Evolutionary conservation across 2,113 vertebrate genomes (phyloP), one percentile per base, ranked within the genome.

Genomic region (Circaetus cinerascens): DNA sequence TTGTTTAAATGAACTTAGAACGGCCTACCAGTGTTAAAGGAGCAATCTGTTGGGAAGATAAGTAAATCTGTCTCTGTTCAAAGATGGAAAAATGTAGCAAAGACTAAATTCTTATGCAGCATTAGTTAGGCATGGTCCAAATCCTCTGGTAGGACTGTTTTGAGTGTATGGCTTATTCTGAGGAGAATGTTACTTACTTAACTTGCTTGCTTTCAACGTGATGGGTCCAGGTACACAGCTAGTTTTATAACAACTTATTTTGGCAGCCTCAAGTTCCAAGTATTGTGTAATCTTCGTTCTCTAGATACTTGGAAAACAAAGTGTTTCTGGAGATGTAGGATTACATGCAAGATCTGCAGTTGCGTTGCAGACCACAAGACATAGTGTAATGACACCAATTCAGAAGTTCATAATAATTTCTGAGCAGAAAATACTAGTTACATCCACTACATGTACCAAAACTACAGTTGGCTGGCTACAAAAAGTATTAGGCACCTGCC

Each of bases 231-330:
- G 81, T 95, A 93, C 1, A 4, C 62, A 76, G 66, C 40, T 93
- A 62, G 69, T 94, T 94, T 96, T 93, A 60, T 82, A 96, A 85
- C 53, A 93, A 60, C 66, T 94, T 85, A 82, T 53, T 95, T 85
- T 87, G 94, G 88, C 92, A 96, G 32, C 34, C 60, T 91, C 36
- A 68, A 14, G 32, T 92, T 95, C 73, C 80, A 93, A 45, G 53
- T 82, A 46, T 97, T 96, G 92, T 75, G 87, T 76, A 97, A 94
- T 96, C 51, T 87, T 89, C 25, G 12, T 89, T 95, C 75, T 86
- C 34, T 84, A 68, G 83, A 26, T 75, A 80, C 36, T 36, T 81
- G 32, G 68, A 67, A 92, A 95, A 86, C 68, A 40, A 82, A 71
- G 10, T 64, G 59, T 77, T 97, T 92, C 68, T 93, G 93, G 87